Percentiles rank a stretch among this genome's conserved stretches.
phyloP scores from a whole-genome alignment of 2,797 vertebrate genomes.

The Aldrovandia affinis region DNA sequence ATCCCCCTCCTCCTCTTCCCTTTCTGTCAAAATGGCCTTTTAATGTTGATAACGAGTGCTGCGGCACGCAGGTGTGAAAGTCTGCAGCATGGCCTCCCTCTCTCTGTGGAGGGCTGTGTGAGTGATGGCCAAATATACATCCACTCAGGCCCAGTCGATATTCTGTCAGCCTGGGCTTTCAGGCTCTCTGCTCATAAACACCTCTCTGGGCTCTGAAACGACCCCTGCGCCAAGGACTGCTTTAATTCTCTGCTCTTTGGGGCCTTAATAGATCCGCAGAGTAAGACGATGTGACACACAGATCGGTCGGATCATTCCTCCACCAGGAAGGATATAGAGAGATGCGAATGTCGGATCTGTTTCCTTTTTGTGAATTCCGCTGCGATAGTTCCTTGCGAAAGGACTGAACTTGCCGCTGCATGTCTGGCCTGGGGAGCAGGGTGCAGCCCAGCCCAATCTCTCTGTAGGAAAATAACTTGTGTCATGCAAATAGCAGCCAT shows the following conservation, averaged over 20 bases:
- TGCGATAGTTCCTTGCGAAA: neutral
- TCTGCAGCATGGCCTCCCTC: neutral
- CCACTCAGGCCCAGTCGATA: conserved; percentile 64
- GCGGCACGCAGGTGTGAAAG: conserved; percentile 43
- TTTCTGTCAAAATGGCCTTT: conserved; percentile 35
- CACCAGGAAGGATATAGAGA: neutral
- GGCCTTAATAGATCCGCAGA: conserved; percentile 13
- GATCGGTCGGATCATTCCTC: neutral
- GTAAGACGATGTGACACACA: neutral
- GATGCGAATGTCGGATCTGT: neutral
- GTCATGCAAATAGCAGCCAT: conserved; percentile 4
- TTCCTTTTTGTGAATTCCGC: neutral
- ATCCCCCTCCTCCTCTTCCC: neutral
- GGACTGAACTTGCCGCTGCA: neutral
- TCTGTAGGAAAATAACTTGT: neutral
- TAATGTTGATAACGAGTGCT: conserved; percentile 43
- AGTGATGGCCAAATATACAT: conserved; percentile 45
- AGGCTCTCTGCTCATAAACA: conserved; percentile 52
- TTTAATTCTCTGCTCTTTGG: conserved; percentile 5
- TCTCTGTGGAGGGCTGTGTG: conserved; percentile 41
- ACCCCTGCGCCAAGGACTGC: conserved; percentile 38
- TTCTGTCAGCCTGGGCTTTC: conserved; percentile 53
- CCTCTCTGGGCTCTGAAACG: conserved; percentile 41
- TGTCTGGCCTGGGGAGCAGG: neutral
- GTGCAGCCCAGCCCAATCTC: neutral